A percentile compares a stretch with the other conserved stretches of the same genome.
Conservation (phyloP, 1,140 invertebrate genomes). For the Meloidogyne hapla region DNA sequence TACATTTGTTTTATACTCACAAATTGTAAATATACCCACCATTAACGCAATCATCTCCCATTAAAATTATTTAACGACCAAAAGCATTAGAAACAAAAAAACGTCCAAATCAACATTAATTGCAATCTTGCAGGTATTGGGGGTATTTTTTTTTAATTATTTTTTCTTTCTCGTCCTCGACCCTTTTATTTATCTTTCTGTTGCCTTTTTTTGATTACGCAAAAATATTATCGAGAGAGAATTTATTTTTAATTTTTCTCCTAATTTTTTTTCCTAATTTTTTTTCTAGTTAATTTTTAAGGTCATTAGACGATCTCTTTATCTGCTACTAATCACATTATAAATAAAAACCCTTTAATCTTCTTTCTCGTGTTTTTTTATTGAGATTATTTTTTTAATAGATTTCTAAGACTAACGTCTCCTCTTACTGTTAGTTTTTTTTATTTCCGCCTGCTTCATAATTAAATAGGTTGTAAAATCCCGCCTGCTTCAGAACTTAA, state of each 20-base stretch:
- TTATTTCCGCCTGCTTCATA: not conserved
- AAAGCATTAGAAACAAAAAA: not conserved
- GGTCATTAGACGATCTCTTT: not conserved
- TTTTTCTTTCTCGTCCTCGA: not conserved
- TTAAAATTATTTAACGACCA: not conserved
- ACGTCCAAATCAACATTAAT: not conserved
- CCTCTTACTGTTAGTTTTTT: not conserved
- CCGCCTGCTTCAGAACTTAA: not conserved
- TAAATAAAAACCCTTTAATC: no score
- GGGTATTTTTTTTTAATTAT: not conserved
- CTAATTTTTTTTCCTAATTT: no score
- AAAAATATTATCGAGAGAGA: no score
- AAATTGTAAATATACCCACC: no score
- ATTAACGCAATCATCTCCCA: not conserved
- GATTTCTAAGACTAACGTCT: no score
- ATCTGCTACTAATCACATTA: not conserved
- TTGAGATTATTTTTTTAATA: not conserved
- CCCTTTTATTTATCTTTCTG: not conserved
- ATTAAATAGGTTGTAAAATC: not conserved
- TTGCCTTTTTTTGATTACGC: not conserved
- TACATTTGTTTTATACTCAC: not conserved
- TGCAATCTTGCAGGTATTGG: not conserved
- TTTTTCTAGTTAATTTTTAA: not conserved
- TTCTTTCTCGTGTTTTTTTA: no score
- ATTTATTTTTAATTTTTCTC: no score